Percentiles rank a stretch among this genome's conserved stretches.
These are phyloP conservation scores for Cyphomyrus plagiostoma DNA, from an alignment of 2,113 vertebrate species.

Conservation along the genomic window DNA sequence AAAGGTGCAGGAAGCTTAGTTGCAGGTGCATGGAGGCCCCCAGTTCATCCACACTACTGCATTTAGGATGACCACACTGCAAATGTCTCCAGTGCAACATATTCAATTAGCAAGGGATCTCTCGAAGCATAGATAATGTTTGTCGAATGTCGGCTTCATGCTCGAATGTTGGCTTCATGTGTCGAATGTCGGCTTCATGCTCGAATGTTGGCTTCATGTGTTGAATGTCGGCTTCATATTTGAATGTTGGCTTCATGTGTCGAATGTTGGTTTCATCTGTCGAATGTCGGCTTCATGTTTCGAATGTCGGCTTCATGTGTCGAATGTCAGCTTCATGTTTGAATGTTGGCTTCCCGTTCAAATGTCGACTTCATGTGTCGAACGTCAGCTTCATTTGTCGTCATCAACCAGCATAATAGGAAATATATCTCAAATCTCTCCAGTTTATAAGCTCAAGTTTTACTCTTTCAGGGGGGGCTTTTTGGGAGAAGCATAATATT, in stretches of 20 bases:
- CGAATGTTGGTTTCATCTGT: no score
- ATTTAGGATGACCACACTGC: background rate
- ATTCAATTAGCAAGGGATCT: constrained; percentile 39
- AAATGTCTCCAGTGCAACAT: constrained; percentile 28
- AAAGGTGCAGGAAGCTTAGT: background rate
- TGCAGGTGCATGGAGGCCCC: background rate
- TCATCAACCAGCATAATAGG: background rate
- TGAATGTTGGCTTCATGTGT: no score
- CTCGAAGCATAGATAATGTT: constrained; percentile 45
- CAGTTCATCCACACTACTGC: constrained; percentile 14
- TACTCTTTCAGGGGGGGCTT: background rate
- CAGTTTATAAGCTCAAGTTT: background rate
- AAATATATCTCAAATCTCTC: background rate
- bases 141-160: background rate
- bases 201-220: no score
- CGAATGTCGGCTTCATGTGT: no score
- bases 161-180: no score
- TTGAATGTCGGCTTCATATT: no score
- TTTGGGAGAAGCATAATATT: background rate
- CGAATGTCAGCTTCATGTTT: no score
- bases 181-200: no score
- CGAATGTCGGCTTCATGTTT: no score
- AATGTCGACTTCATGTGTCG: no score
- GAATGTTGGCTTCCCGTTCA: no score
- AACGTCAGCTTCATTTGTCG: constrained; percentile 30